phyloP scores from a whole-genome alignment of 2,113 vertebrate species.

The Megaleporinus macrocephalus region DNA sequence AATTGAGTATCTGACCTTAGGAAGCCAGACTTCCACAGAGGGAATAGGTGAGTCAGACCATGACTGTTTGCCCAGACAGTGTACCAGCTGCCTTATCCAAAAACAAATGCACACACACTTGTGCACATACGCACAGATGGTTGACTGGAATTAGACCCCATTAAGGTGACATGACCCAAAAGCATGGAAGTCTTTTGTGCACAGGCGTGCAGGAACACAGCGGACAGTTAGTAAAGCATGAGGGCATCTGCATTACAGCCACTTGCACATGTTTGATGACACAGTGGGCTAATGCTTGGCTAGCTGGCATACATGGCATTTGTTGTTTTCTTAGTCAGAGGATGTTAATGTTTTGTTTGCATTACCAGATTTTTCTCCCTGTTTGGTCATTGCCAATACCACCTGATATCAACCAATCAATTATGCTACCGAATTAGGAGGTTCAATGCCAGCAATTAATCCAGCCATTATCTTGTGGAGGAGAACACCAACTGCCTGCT shows the following conservation, averaged over 20 bases:
- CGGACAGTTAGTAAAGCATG: not conserved
- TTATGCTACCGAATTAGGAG: too few species aligned
- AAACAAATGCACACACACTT: not conserved
- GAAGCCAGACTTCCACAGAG: not conserved
- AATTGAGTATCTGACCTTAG: too few species aligned
- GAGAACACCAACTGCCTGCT: too few species aligned
- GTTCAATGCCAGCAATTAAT: too few species aligned
- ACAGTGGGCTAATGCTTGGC: not conserved
- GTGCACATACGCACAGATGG: not conserved
- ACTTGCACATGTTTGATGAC: not conserved
- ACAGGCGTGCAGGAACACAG: not conserved
- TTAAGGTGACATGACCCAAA: slow-evolving; percentile 9
- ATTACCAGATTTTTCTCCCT: too few species aligned
- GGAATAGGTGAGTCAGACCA: not conserved
- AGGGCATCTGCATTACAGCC: not conserved
- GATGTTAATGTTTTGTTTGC: too few species aligned
- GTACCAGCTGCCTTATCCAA: not conserved
- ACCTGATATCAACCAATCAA: too few species aligned
- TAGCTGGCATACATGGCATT: not conserved
- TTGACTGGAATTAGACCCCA: not conserved
- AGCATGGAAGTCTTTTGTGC: not conserved
- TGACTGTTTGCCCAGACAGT: slow-evolving; percentile 2
- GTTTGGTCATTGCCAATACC: too few species aligned
- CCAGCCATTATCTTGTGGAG: too few species aligned
- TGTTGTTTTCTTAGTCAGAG: too few species aligned